Percentiles rank a stretch among this genome's conserved stretches.
Conservation (phyloP, 2,888 invertebrate genomes). For the Cephus pygmeus region DNA sequence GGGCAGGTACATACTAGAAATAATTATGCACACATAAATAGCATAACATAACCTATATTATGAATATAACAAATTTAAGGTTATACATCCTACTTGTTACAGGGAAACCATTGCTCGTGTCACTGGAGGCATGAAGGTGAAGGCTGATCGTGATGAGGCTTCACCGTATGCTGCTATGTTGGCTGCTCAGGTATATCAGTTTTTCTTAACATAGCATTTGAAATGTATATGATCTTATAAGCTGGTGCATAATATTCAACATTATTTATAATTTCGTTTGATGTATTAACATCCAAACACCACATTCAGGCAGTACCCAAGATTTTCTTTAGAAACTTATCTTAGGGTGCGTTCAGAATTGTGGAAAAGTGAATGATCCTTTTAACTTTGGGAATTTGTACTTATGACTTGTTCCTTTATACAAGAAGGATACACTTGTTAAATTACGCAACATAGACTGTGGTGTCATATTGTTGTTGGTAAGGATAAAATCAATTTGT, state of each 20-base stretch:
- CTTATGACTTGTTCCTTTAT: not conserved
- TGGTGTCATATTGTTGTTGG: constrained; percentile 6
- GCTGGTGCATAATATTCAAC: not conserved
- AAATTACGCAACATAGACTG: not conserved
- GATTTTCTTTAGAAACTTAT: constrained; percentile 31
- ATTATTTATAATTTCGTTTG: not conserved
- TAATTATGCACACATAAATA: not conserved
- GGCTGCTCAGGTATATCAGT: constrained; percentile 87
- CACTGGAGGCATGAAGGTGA: constrained; percentile 99
- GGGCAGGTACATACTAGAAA: constrained; percentile 73
- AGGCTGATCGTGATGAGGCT: constrained; percentile 99
- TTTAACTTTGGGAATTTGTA: constrained; percentile 21
- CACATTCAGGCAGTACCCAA: constrained; percentile 55
- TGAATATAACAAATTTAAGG: constrained; percentile 3
- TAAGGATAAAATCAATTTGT: constrained; percentile 12
- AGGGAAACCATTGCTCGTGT: constrained; percentile 93
- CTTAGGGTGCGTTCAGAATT: constrained; percentile 51
- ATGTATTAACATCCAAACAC: constrained; percentile 11
- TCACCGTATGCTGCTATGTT: constrained; percentile 99
- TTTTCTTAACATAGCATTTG: not conserved
- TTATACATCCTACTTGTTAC: constrained; percentile 24
- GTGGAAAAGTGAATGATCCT: constrained; percentile 49
- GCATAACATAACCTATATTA: constrained; percentile 15
- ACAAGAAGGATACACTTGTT: not conserved
- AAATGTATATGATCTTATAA: not conserved